These are phyloP conservation scores for Cephus runcator DNA, from an alignment of 2,888 invertebrate genomes.

Conservation along the genomic window DNA sequence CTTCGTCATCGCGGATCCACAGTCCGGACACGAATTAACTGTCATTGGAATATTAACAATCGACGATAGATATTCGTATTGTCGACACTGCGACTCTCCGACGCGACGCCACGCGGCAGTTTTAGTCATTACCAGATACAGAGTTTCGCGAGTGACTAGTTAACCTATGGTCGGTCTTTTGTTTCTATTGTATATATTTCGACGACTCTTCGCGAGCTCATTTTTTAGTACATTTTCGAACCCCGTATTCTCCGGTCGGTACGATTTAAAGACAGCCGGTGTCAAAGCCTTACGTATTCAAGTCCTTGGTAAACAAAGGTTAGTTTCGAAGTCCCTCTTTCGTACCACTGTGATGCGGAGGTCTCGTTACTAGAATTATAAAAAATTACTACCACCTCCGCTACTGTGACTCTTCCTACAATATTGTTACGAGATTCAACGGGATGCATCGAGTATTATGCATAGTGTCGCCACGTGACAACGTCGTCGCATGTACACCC, in stretches of 20 bases:
- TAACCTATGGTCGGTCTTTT: not conserved
- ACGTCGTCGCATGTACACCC: not conserved
- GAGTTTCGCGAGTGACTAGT: not conserved
- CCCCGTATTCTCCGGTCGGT: too few relatives aligned
- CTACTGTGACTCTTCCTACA: not conserved
- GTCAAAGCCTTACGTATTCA: not conserved
- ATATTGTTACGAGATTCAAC: not conserved
- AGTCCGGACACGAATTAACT: constrained; percentile 56
- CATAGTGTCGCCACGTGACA: not conserved
- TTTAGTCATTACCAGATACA: not conserved
- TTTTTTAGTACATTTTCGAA: not conserved
- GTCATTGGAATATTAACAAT: constrained; percentile 59
- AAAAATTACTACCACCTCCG: not conserved
- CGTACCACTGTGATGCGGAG: not conserved
- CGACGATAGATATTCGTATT: constrained; percentile 29
- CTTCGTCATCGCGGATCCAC: constrained; percentile 49
- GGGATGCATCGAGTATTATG: not conserved
- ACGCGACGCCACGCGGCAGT: not conserved
- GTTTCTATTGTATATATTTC: not conserved
- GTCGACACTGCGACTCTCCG: not conserved
- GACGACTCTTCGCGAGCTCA: not conserved
- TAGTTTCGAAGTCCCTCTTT: not conserved
- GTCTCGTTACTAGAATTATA: not conserved
- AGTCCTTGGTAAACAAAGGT: not conserved
- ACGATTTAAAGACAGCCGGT: too few relatives aligned